phyloP scores from a whole-genome alignment of 1,140 invertebrate genomes.

The Cryptotermes secundus region DNA sequence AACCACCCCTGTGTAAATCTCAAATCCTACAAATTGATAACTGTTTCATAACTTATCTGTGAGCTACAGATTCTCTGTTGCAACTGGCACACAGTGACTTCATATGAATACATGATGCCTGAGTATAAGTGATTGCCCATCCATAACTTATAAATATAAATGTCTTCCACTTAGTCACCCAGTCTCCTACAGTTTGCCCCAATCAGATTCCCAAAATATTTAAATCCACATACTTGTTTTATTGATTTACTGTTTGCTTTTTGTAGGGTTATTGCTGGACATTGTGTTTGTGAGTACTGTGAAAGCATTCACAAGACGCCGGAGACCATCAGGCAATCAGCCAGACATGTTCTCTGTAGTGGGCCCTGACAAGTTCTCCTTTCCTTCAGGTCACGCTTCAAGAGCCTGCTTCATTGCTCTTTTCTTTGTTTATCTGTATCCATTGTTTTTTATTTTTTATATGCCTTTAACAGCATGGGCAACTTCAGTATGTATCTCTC shows the following conservation, averaged over 20 bases:
- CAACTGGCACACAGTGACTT: no score
- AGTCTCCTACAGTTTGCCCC: no score
- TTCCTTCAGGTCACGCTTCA: constrained; percentile 95
- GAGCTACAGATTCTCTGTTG: no score
- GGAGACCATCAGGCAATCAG: constrained; percentile 68
- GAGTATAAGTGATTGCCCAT: no score
- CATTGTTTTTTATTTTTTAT: constrained; percentile 40
- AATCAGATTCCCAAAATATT: no score
- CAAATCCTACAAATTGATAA: no score
- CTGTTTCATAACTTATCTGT: no score
- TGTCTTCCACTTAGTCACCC: no score
- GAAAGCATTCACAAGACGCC: constrained; percentile 76
- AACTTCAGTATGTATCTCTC: constrained; percentile 70
- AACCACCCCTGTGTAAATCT: background rate
- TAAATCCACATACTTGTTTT: no score
- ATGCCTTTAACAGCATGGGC: constrained; percentile 71
- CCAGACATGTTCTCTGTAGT: constrained; percentile 60
- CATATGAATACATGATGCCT: no score
- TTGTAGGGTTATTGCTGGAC: constrained; percentile 83
- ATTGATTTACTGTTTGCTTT: constrained; percentile 28
- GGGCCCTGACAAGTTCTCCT: constrained; percentile 87
- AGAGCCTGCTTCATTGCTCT: constrained; percentile 74
- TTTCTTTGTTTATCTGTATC: constrained; percentile 63
- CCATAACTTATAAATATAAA: no score
- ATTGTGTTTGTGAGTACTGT: constrained; percentile 76